Evolutionary conservation across 2,888 invertebrate species (phyloP).

Genomic region (Nemoura dubitans): DNA sequence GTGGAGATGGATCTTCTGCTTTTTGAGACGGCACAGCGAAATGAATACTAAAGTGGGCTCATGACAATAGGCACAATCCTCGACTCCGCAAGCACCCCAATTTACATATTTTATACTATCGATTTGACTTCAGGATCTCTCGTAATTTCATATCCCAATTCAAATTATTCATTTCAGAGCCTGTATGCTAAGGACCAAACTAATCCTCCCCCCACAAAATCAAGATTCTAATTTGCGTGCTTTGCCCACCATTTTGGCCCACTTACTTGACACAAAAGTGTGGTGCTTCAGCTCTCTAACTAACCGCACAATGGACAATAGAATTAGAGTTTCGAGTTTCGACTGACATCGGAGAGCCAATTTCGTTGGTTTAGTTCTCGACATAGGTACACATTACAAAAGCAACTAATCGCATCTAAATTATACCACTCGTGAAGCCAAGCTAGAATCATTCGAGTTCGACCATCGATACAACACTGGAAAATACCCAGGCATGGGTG

Average conservation of each 20-base stretch:
- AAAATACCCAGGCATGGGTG: background rate
- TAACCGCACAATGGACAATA: background rate
- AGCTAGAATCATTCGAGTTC: background rate
- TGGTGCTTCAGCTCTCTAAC: background rate
- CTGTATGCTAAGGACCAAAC: background rate
- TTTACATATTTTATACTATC: background rate
- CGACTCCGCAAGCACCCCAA: background rate
- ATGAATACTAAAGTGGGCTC: background rate
- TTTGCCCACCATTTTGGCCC: background rate
- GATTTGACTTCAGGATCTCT: background rate
- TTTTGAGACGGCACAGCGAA: background rate
- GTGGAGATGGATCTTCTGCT: background rate
- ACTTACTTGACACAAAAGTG: slow-evolving; percentile 12
- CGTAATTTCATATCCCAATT: background rate
- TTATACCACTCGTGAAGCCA: background rate
- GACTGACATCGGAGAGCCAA: background rate
- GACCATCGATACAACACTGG: background rate
- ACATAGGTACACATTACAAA: background rate
- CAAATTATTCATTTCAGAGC: background rate
- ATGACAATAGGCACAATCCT: background rate
- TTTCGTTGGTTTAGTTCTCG: background rate
- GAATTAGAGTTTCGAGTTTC: slow-evolving; percentile 12
- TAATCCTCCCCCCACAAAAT: background rate
- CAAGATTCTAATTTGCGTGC: background rate
- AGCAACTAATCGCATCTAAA: slow-evolving; percentile 7